A percentile compares a stretch with the other conserved stretches of the same genome.
These are phyloP conservation scores for Sinonovacula constricta DNA, from an alignment of 1,140 invertebrate genomes.

Conservation along the genomic window DNA sequence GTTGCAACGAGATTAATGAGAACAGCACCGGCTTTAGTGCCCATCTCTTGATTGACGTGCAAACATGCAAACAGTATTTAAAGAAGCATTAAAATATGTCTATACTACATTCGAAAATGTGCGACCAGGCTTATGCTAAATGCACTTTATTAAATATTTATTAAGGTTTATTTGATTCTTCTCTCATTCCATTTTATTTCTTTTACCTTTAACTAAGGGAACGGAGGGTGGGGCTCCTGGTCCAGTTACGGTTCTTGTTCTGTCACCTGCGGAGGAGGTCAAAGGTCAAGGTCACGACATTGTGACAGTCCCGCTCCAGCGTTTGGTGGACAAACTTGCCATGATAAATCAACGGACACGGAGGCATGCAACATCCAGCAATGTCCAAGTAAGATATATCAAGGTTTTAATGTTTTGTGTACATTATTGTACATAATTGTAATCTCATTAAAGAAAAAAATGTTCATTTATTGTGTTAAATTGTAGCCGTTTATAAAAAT, in stretches of 20 bases:
- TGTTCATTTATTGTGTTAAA: too few relatives aligned
- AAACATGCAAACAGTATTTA: not conserved
- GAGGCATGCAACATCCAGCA: slow-evolving; percentile 1
- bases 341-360: not conserved
- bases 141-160: not conserved
- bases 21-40: too few relatives aligned
- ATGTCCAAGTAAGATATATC: too few relatives aligned
- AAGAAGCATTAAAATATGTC: not conserved
- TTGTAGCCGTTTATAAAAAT: too few relatives aligned
- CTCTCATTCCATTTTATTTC: too few relatives aligned
- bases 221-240: slow-evolving; percentile 33
- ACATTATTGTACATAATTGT: too few relatives aligned
- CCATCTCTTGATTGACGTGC: not conserved
- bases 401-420: too few relatives aligned
- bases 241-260: slow-evolving; percentile 23
- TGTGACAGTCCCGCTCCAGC: slow-evolving; percentile 34
- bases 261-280: slow-evolving; percentile 10
- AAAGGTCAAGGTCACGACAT: not conserved
- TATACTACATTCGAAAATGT: not conserved
- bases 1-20: too few relatives aligned
- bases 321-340: slow-evolving; percentile 16
- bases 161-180: too few relatives aligned
- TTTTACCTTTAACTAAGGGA: too few relatives aligned
- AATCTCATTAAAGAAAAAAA: too few relatives aligned
- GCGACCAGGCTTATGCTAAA: not conserved